Base-by-base conservation (phyloP, 2,888 invertebrate species). In the Brachynemurus nebulosus region DNA sequence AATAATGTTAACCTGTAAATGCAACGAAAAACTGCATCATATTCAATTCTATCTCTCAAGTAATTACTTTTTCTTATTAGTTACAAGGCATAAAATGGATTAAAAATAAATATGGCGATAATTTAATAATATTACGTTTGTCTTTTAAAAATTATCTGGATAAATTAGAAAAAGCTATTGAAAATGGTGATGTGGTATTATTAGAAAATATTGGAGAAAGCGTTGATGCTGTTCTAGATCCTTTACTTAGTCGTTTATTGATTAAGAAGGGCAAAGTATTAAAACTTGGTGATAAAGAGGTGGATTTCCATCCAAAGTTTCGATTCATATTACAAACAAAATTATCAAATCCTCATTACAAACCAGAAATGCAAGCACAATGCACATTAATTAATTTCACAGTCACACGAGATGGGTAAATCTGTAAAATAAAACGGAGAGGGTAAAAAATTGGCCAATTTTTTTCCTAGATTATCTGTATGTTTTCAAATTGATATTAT, bases 281-380 rank as follows among this genome's bases (percentile, higher is more conserved):
- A 14, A 79, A 86, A 73, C 83, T 95, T 50, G 93, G 93, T 2
- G 93, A 93, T 59, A 83, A 84, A 57, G 93, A 95, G 66, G 79
- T 95, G 20, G 92, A 93, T 61, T 93, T 78, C 62, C 78, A 88
- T 65, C 76, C 76, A 0, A 72, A 69, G 38, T 95, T 95, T 66
- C 75, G 82, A 8, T 68, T 95, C 4, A 78, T 95, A 50, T 62
- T 95, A 1, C 93, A 95, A 60, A 93, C 93, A 0, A 95, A 95
- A 65, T 65, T 95, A 48, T 91, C 89, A 1, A 95, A 95, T 67
- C 93, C 93, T 0, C 93, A 93, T 66, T 95, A 92, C 61, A 90
- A 93, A 59, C 93, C 93, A 0, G 93, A 95, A 67, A 86, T 93
- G 78, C 93, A 95, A 65, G 93, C 93, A 0, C 93, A 95, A 66